Evolutionary conservation across 2,113 vertebrate genomes (phyloP).

Genomic region (Misgurnus anguillicaudatus): DNA sequence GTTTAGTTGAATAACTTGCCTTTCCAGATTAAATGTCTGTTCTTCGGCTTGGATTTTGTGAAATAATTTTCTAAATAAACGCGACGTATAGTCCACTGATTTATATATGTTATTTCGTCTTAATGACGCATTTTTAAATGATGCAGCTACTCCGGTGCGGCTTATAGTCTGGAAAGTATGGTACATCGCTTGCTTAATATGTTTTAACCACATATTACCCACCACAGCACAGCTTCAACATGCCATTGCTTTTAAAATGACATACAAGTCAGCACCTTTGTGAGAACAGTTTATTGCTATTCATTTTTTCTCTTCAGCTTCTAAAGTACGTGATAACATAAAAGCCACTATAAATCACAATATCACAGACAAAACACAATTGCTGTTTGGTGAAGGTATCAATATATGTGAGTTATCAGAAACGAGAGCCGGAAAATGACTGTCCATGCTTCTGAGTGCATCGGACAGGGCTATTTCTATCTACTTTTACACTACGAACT

Average conservation of each 20-base stretch:
- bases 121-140: too few relatives aligned
- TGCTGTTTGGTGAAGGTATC: constrained; percentile 24
- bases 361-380: constrained; percentile 16
- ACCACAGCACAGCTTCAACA: constrained; percentile 23
- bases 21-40: too few relatives aligned
- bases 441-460: constrained; percentile 26
- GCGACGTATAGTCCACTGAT: too few relatives aligned
- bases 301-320: not conserved
- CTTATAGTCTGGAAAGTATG: too few relatives aligned
- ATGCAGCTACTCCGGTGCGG: too few relatives aligned
- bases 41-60: too few relatives aligned
- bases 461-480: constrained; percentile 8
- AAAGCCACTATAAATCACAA: not conserved
- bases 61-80: too few relatives aligned
- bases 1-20: too few relatives aligned
- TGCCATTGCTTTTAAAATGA: not conserved
- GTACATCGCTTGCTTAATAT: not conserved
- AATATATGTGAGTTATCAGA: constrained; percentile 5
- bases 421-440: constrained; percentile 8
- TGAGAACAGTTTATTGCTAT: not conserved
- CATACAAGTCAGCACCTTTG: not conserved
- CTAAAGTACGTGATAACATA: not conserved
- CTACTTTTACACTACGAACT: constrained; percentile 1
- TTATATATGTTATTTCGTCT: too few relatives aligned
- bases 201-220: not conserved